Evolutionary conservation across 1,140 invertebrate genomes (phyloP).

Genomic region (Drosophila subobscura): DNA sequence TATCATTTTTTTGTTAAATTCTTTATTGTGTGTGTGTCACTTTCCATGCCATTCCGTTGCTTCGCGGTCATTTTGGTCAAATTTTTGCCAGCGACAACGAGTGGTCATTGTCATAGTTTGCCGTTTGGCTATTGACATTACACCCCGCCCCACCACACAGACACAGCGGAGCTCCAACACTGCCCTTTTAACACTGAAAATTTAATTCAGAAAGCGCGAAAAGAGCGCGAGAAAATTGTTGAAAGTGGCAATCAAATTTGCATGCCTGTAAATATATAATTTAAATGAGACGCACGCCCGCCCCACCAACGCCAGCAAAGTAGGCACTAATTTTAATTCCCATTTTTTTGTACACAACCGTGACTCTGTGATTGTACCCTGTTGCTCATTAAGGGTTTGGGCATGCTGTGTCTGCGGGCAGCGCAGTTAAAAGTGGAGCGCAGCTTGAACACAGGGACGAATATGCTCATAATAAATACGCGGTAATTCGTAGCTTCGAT

Average conservation of each 20-base stretch:
- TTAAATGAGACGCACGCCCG: constrained; percentile 49
- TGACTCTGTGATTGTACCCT: too few relatives aligned
- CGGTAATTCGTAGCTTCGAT: too few relatives aligned
- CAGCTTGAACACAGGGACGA: too few relatives aligned
- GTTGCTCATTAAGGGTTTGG: too few relatives aligned
- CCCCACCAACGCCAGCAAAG: constrained; percentile 14
- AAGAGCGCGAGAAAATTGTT: constrained; percentile 25
- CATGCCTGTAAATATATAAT: constrained; percentile 74
- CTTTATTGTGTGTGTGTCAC: constrained; percentile 32
- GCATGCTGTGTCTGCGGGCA: too few relatives aligned
- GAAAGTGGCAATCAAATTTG: constrained; percentile 71
- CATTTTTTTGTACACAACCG: constrained; percentile 15
- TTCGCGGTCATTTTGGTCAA: constrained; percentile 56
- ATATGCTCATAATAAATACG: too few relatives aligned
- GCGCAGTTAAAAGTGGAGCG: too few relatives aligned
- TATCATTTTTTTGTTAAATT: constrained; percentile 17
- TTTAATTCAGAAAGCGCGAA: constrained; percentile 42
- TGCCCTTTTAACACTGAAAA: constrained; percentile 11
- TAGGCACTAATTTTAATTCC: constrained; percentile 32
- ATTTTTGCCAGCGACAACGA: constrained; percentile 69
- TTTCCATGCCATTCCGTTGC: constrained; percentile 19
- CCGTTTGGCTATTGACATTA: constrained; percentile 43
- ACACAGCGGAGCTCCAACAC: too few relatives aligned
- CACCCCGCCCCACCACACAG: background rate
- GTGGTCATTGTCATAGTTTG: constrained; percentile 74